Conservation (phyloP, 2,888 invertebrate genomes). For the Drosophila diplacantha region DNA sequence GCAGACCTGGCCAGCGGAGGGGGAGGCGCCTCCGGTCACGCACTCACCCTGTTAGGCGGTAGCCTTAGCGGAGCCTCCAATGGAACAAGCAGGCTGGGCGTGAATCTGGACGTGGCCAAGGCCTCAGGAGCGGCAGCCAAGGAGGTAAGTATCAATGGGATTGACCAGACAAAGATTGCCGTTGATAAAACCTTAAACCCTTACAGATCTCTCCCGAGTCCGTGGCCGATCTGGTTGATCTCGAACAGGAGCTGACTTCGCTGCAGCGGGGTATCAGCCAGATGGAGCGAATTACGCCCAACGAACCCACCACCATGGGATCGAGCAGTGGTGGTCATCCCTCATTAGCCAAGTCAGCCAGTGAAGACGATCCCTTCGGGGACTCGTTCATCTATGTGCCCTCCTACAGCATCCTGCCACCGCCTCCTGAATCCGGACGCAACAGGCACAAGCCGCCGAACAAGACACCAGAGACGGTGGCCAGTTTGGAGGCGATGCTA, state of each 20-base stretch:
- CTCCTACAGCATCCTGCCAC: slow-evolving; percentile 75
- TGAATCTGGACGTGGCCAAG: slow-evolving; percentile 65
- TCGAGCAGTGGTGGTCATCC: slow-evolving; percentile 20
- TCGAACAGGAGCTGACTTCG: slow-evolving; percentile 91
- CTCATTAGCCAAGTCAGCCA: slow-evolving; percentile 75
- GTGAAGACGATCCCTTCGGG: slow-evolving; percentile 84
- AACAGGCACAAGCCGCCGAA: slow-evolving; percentile 75
- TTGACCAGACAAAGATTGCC: rapidly evolving
- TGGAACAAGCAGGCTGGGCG: slow-evolving; percentile 67
- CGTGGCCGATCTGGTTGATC: slow-evolving; percentile 91
- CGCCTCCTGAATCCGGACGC: slow-evolving; percentile 77
- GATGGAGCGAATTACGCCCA: slow-evolving; percentile 90
- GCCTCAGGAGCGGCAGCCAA: slow-evolving; percentile 60
- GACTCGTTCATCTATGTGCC: slow-evolving; percentile 84
- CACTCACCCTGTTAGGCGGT: slow-evolving; percentile 60
- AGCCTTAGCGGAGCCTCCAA: slow-evolving; percentile 51
- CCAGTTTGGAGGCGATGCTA: slow-evolving; percentile 51
- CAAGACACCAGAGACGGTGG: slow-evolving; percentile 64
- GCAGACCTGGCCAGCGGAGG: slow-evolving; percentile 59
- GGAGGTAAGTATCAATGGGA: slow-evolving; percentile 44
- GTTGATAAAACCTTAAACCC: neutral
- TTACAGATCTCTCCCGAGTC: slow-evolving; percentile 78
- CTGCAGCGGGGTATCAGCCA: slow-evolving; percentile 91
- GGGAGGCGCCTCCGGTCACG: slow-evolving; percentile 47
- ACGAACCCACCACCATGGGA: slow-evolving; percentile 81